Evolutionary conservation across 2,797 vertebrate species (phyloP), one percentile per base, ranked within the genome.

Genomic region (Hyperoplus lanceolatus): DNA sequence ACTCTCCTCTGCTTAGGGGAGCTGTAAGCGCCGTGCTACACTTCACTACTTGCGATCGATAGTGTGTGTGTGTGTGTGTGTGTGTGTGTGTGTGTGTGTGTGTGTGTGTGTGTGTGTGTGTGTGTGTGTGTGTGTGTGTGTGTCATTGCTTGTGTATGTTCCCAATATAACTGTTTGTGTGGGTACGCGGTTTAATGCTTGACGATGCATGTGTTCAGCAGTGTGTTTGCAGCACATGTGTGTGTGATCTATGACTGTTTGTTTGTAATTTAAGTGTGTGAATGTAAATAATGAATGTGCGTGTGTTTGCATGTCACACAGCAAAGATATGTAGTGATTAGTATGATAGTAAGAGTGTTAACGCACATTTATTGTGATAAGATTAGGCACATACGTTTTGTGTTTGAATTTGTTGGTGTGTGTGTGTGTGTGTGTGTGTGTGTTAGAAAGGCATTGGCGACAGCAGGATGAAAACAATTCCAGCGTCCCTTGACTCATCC

Each of bases 1-100:
- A 82, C 79, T 81, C 82, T 76, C 77, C 84, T 80, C 75, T 82
- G 77, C 81, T 85, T 64, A 79, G 68, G 78, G 72, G 61, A 79
- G 80, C 80, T 75, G 80, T 88, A 87, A 88, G 80, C 62, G 80
- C 78, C 5, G 57, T 81, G 79, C 79, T 81, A 62, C 80, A 81
- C 80, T 87, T 81, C 85, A 77, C 79, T 82, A 36, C 80, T 87
- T 60, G 53, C n/a, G 29, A 89, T 92, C 89, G 76, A 84, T 91
- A 68, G 21, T 43, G 1, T 57, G 65, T 82, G 73, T 61, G 18
- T 58, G 39, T 65, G 63, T 36, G 45, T 57, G 56, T 73, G 13
- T 67, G 21, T 72, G 59, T 71, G 70, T 54, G 55, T 69, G 73
- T 54, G 42, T 43, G 77, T 56, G 36, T 42, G 21, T 41, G 13